Conservation (phyloP, 2,797 vertebrate genomes). For the Halcyon leucocephala region DNA sequence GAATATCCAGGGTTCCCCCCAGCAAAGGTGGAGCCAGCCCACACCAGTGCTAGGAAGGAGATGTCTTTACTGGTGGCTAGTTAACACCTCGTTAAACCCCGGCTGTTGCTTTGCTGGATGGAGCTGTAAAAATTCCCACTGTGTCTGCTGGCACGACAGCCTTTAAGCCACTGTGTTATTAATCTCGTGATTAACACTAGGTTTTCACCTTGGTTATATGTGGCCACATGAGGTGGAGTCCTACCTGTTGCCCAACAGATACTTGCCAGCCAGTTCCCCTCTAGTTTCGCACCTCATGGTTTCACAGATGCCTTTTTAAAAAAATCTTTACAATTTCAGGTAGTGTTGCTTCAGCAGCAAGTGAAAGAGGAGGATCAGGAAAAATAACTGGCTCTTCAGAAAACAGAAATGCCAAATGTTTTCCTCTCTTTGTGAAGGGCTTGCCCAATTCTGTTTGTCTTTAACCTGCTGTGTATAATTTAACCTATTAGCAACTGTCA, state of each 20-base stretch:
- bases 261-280: neutral
- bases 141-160: neutral
- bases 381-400: neutral
- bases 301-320: neutral
- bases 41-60: neutral
- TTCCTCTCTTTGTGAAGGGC: neutral
- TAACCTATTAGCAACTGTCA: neutral
- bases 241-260: neutral
- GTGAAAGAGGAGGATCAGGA: neutral
- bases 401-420: neutral
- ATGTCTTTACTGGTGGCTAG: neutral
- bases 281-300: neutral
- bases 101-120: neutral
- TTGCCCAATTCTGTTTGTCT: neutral
- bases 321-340: neutral
- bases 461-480: neutral
- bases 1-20: neutral
- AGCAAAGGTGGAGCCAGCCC: neutral
- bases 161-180: neutral
- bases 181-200: neutral
- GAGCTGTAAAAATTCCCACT: neutral
- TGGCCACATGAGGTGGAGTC: neutral
- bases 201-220: neutral
- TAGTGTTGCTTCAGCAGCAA: neutral
- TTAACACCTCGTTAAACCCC: constrained; percentile 24